Evolutionary conservation across 2,113 vertebrate species (phyloP), one percentile per base, ranked within the genome.

Genomic region (Anguilla japonica): DNA sequence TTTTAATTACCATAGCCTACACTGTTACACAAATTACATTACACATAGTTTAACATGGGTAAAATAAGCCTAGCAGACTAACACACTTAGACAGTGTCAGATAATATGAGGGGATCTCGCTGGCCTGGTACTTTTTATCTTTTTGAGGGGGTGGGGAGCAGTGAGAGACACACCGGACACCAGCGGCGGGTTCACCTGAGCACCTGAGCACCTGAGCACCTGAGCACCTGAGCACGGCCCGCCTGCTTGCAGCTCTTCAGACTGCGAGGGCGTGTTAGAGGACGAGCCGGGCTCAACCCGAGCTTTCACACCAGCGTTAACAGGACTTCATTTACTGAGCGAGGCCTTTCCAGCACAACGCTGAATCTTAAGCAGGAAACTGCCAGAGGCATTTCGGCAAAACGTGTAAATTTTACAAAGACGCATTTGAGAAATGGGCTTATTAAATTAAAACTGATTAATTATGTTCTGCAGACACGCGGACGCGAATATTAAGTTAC

Each of bases 401-500:
- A 93, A 93, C 88, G 92, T 90, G 94, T 92, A 93, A 84, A 93
- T 93, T 75, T 91, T 93, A 93, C 90, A 92, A 90, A 90, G 91
- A 94, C 92, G 90, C 92, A 94, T 95, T 93, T 92, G 89, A 84
- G 89, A 91, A 93, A 93, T 93, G 91, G 91, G 91, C 93, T 95
- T 95, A 95, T 95, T 95, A 95, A 95, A 95, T 93, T 93, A 83
- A 91, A 95, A 89, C 89, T 90, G 92, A 92, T 93, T 93, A 93
- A 94, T 93, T 91, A 87, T 89, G 82, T 87, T 91, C 90, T 87
- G 91, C 90, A 89, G 91, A 93, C 93, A 91, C 92, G 94, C 92
- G 92, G 92, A 94, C 92, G 92, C 93, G 91, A 79, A 84, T 16
- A 81, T 88, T 91, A 91, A 90, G 87, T 86, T 90, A 89, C 88